Conservation (phyloP, 2,113 vertebrate genomes). For the Vidua chalybeata region DNA sequence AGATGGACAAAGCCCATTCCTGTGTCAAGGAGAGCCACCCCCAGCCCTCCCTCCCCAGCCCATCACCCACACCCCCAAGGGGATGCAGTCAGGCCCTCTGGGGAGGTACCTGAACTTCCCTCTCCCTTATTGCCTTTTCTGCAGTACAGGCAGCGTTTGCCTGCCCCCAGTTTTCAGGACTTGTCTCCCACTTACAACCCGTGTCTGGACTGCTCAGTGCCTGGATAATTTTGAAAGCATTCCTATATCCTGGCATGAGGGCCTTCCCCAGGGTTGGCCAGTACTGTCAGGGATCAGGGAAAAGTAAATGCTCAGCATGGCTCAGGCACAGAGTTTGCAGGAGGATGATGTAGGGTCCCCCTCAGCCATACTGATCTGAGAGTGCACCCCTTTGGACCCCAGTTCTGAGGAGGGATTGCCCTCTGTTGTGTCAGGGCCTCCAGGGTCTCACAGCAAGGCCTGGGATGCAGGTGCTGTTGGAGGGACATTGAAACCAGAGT, state of each 20-base stretch:
- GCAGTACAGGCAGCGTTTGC: not conserved
- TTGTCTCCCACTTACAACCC: not conserved
- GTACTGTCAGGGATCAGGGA: not conserved
- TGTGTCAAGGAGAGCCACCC: not conserved
- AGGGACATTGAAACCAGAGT: not conserved
- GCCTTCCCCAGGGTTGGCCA: not conserved
- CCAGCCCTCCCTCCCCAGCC: not conserved
- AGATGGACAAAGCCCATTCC: not conserved
- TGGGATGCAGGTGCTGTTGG: not conserved
- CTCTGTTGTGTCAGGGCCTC: not conserved
- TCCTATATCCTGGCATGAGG: not conserved
- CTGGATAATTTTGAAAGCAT: not conserved
- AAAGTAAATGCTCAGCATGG: not conserved
- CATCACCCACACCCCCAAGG: not conserved
- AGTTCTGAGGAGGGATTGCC: not conserved
- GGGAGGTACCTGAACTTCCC: not conserved
- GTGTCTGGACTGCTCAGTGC: not conserved
- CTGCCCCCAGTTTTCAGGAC: not conserved
- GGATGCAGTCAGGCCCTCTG: not conserved
- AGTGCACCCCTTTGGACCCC: not conserved
- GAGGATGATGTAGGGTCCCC: not conserved
- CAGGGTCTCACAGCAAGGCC: not conserved
- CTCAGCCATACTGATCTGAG: fast-evolving
- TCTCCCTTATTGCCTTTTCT: not conserved
- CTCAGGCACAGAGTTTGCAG: not conserved